phyloP scores from a whole-genome alignment of 1,140 invertebrate genomes.

The Penaeus japonicus region DNA sequence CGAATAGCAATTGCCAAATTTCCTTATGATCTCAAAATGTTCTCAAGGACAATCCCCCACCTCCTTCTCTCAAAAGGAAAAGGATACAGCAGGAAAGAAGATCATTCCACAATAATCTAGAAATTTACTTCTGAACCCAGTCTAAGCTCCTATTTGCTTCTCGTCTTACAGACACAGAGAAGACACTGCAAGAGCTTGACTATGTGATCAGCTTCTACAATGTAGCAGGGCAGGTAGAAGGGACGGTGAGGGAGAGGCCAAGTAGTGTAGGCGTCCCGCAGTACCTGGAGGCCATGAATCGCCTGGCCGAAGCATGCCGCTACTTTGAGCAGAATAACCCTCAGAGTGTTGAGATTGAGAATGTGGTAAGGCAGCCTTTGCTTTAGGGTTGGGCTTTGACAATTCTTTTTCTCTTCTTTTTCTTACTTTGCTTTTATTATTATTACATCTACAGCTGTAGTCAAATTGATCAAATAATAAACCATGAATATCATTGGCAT shows the following conservation, averaged over 20 bases:
- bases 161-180: constrained; percentile 53
- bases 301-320: constrained; percentile 83
- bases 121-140: not conserved
- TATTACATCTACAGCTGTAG: too few relatives aligned
- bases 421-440: too few relatives aligned
- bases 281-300: constrained; percentile 84
- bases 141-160: not conserved
- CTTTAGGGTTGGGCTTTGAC: too few relatives aligned
- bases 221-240: constrained; percentile 54
- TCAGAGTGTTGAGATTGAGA: constrained; percentile 91
- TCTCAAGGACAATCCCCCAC: not conserved
- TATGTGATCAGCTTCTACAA: constrained; percentile 58
- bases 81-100: not conserved
- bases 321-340: constrained; percentile 95
- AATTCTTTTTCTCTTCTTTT: too few relatives aligned
- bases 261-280: constrained; percentile 57
- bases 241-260: constrained; percentile 39
- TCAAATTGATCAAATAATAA: too few relatives aligned
- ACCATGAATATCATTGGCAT: too few relatives aligned
- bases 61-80: not conserved
- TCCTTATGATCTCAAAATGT: too few relatives aligned
- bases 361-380: constrained; percentile 72
- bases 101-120: constrained; percentile 52
- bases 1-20: too few relatives aligned
- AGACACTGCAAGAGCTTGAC: constrained; percentile 53